These are phyloP conservation scores for Drosophila miranda DNA, from an alignment of 1,140 invertebrate genomes.

Conservation along the genomic window DNA sequence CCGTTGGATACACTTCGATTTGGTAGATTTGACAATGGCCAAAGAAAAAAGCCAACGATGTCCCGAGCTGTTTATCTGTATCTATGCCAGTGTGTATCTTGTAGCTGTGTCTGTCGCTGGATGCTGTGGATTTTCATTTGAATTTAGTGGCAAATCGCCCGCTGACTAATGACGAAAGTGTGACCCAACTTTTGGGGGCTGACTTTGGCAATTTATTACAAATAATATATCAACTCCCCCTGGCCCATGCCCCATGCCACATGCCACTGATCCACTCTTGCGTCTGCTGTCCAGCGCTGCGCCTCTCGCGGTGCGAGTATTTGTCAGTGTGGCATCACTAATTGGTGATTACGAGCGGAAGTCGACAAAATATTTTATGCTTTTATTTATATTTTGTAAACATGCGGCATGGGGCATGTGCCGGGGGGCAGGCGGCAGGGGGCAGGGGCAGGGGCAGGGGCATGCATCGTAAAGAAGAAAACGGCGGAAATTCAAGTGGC, in stretches of 20 bases:
- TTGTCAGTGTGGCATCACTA: constrained; percentile 81
- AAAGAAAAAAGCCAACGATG: not conserved
- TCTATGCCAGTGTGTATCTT: constrained; percentile 12
- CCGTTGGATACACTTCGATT: constrained; percentile 72
- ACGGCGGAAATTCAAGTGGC: constrained; percentile 72
- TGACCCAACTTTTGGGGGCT: constrained; percentile 67
- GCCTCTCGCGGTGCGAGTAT: constrained; percentile 54
- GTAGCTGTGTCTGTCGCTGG: not conserved
- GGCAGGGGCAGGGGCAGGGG: not conserved
- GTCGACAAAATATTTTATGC: constrained; percentile 80
- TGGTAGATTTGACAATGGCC: constrained; percentile 69
- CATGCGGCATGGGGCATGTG: not conserved
- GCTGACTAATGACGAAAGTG: constrained; percentile 68
- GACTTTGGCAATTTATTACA: constrained; percentile 71
- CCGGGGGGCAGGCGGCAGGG: not conserved
- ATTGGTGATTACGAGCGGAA: constrained; percentile 82
- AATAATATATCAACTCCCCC: constrained; percentile 73
- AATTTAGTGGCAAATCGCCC: constrained; percentile 57
- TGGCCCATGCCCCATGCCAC: not conserved
- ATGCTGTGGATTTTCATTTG: constrained; percentile 46
- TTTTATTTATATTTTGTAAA: constrained; percentile 77
- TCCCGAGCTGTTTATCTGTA: too few species aligned
- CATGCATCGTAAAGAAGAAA: constrained; percentile 31
- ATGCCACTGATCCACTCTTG: constrained; percentile 2
- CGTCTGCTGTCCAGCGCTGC: constrained; percentile 20